Base-by-base conservation (phyloP, 1,140 invertebrate species). In the Nasonia vitripennis region DNA sequence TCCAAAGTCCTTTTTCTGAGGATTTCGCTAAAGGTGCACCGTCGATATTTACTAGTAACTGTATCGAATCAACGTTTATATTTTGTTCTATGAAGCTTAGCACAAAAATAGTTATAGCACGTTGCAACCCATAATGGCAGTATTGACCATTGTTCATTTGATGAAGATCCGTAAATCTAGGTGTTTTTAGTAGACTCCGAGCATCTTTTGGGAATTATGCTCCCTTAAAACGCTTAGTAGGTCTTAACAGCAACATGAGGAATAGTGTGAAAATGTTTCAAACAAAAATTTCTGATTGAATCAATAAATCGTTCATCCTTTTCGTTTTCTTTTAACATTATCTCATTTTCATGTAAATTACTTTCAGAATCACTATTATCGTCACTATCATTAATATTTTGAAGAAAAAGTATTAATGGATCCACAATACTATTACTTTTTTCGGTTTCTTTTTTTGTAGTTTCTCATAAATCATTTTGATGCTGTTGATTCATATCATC, bases 1-100 rank as follows among this genome's bases (percentile, higher is more conserved):
- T 89, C 88, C 90, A 91, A 51, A 90, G 87, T 20, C 83, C 31
- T 62, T 70, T 86, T 45, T 79, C 62, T 34, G 74, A 80, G 68
- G 86, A 87, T 74, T 87, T 88, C 20, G 77, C 86, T 11, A 90
- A 31, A n/a, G 88, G 88, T 6, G 88, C 48, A 55, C 89, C 89
- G 83, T 89, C 89, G 78, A 85, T 78, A 83, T 85, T 87, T 51
- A 85, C 12, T 23, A 37, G 12, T 2, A 75, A 14, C 12, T 75
- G 14, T 14, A 75, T 37, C 2, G 11, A 23, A 27, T 23, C 2
- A 34, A 45, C 20, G 6, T 14, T 11, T 34, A 34, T 37, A 37
- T 12, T 75, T 10, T 45, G 14, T 45, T 34, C 11, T 31, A 14
- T 14, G 37, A 37, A 75, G 10, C 37, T 14, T 75, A 37, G 23